Evolutionary conservation across 1,140 invertebrate species (phyloP).

Genomic region (Temnothorax curvispinosus): DNA sequence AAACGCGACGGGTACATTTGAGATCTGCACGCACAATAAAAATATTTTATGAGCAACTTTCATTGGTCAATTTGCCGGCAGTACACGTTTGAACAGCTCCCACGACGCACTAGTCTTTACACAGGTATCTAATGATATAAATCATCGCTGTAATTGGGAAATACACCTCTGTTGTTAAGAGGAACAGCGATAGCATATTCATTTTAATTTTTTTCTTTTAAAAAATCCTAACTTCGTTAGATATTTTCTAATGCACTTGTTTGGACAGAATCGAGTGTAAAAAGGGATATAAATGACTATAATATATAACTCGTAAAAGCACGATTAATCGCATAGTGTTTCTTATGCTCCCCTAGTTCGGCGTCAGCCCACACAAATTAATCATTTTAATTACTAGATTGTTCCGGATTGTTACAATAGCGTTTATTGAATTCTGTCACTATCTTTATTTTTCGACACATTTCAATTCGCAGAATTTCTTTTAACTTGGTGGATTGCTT

Average conservation of each 20-base stretch:
- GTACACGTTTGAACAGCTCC: neutral
- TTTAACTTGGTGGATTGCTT: conserved; percentile 39
- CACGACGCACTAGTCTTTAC: neutral
- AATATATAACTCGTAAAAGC: conserved; percentile 3
- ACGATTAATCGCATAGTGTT: neutral
- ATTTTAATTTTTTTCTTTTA: neutral
- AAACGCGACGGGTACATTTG: conserved; percentile 1
- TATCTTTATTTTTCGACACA: conserved; percentile 19
- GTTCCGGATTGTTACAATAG: conserved; percentile 5
- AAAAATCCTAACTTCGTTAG: neutral
- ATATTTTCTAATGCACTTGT: neutral
- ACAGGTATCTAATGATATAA: neutral
- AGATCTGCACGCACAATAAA: conserved; percentile 5
- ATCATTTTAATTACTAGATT: conserved; percentile 14
- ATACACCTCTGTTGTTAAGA: neutral
- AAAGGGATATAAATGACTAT: neutral
- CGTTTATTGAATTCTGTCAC: neutral
- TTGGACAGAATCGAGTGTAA: neutral
- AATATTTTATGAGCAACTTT: conserved; percentile 40
- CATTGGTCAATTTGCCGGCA: neutral
- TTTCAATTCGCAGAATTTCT: neutral
- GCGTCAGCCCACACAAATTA: neutral
- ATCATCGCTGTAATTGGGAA: neutral
- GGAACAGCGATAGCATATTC: no score
- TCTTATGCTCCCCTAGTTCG: neutral